Conservation (phyloP, 2,888 invertebrate species). For the Trissoscelio sp. region DNA sequence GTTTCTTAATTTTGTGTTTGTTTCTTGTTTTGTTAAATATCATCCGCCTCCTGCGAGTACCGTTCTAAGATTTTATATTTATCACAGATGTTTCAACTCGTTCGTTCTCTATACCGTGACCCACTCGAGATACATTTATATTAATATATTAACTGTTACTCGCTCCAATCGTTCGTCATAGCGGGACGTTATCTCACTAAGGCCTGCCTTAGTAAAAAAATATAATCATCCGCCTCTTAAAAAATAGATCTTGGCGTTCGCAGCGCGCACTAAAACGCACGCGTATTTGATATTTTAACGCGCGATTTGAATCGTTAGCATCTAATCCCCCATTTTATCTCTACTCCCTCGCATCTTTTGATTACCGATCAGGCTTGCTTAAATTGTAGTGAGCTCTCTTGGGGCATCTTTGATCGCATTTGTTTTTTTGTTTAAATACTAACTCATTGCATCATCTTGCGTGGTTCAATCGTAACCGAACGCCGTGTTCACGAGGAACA, state of each 20-base stretch:
- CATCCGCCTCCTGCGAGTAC: constrained; percentile 62
- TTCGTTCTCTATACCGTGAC: constrained; percentile 67
- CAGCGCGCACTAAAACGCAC: constrained; percentile 77
- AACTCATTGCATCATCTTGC: constrained; percentile 65
- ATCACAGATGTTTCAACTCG: constrained; percentile 78
- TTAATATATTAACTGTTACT: constrained; percentile 54
- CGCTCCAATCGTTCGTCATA: constrained; percentile 45
- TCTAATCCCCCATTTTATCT: constrained; percentile 16
- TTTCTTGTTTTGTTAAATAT: constrained; percentile 49
- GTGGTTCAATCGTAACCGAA: constrained; percentile 27
- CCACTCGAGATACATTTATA: constrained; percentile 61
- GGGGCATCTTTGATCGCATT: constrained; percentile 74
- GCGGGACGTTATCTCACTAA: constrained; percentile 78
- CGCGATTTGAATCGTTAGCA: constrained; percentile 52
- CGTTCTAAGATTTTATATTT: constrained; percentile 75
- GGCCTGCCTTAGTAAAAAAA: constrained; percentile 84
- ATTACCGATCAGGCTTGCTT: constrained; percentile 79
- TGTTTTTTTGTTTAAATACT: constrained; percentile 65
- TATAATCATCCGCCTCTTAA: constrained; percentile 83
- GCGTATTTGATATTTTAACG: constrained; percentile 76
- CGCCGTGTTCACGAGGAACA: constrained; percentile 18
- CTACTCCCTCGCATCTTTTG: constrained; percentile 68
- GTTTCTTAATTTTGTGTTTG: constrained; percentile 4
- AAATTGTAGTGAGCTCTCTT: constrained; percentile 74
- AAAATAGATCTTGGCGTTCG: constrained; percentile 83